Evolutionary conservation across 2,888 invertebrate genomes (phyloP).

Genomic region (Lydus trimaculatus): DNA sequence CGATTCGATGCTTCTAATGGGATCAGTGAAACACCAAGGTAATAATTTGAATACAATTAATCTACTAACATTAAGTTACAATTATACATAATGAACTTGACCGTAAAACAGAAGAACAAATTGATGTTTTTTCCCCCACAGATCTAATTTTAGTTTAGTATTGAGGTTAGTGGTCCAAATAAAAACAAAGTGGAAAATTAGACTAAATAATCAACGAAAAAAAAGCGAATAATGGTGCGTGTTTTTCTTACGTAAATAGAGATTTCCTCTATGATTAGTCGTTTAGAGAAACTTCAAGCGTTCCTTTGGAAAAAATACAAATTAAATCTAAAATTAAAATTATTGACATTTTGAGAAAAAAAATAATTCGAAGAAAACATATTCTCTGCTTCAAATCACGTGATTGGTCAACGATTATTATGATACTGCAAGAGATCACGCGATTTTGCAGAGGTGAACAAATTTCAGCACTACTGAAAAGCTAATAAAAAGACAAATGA

Average conservation of each 20-base stretch:
- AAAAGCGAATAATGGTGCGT: background rate
- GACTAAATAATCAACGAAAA: background rate
- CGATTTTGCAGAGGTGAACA: constrained; percentile 47
- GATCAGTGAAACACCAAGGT: constrained; percentile 54
- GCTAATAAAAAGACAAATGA: background rate
- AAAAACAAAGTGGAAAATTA: constrained; percentile 19
- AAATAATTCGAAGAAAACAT: constrained; percentile 27
- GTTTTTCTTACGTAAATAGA: background rate
- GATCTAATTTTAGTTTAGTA: constrained; percentile 39
- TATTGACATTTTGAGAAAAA: constrained; percentile 1
- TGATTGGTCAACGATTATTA: constrained; percentile 53
- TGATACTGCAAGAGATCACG: constrained; percentile 53
- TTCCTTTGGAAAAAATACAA: background rate
- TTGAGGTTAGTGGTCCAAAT: constrained; percentile 47
- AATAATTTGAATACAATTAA: constrained; percentile 39
- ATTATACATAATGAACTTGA: constrained; percentile 17
- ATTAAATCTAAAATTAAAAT: background rate
- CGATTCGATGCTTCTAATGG: constrained; percentile 54
- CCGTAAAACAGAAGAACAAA: constrained; percentile 3
- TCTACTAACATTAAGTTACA: constrained; percentile 10
- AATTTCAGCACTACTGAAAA: constrained; percentile 17
- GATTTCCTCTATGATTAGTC: background rate
- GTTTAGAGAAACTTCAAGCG: background rate
- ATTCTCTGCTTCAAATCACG: constrained; percentile 47
- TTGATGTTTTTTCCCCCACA: background rate